These are phyloP conservation scores for Theropithecus gelada DNA, from an alignment of 2,113 vertebrate genomes.

Conservation along the genomic window DNA sequence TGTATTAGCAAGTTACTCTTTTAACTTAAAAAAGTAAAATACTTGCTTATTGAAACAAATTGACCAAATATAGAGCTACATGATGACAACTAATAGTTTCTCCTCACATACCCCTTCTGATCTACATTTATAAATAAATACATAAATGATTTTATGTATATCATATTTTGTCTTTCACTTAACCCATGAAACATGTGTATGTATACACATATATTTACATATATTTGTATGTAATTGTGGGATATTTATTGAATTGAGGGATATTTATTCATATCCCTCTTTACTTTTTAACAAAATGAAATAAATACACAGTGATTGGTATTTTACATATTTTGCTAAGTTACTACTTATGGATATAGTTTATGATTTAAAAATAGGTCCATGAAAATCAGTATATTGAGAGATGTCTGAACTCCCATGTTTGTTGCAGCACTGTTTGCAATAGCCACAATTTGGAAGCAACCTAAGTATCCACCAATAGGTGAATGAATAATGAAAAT, in stretches of 20 bases:
- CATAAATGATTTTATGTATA: not conserved
- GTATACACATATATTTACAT: not conserved
- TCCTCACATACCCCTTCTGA: not conserved
- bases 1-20: not conserved
- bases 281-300: not conserved
- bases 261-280: not conserved
- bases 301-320: not conserved
- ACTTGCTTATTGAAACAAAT: not conserved
- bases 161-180: not conserved
- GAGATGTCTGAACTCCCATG: too few species aligned
- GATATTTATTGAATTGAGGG: too few species aligned
- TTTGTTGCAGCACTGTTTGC: too few species aligned
- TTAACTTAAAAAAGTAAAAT: not conserved
- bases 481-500: too few species aligned
- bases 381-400: too few species aligned
- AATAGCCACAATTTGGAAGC: too few species aligned
- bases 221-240: not conserved
- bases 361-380: not conserved
- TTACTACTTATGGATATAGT: not conserved
- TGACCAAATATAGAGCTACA: not conserved
- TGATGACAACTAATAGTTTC: not conserved
- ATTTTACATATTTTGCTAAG: not conserved
- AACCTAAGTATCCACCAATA: too few species aligned
- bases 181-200: not conserved
- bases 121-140: not conserved